Base-by-base conservation (phyloP, 2,797 vertebrate genomes). In the Nannoperca australis region DNA sequence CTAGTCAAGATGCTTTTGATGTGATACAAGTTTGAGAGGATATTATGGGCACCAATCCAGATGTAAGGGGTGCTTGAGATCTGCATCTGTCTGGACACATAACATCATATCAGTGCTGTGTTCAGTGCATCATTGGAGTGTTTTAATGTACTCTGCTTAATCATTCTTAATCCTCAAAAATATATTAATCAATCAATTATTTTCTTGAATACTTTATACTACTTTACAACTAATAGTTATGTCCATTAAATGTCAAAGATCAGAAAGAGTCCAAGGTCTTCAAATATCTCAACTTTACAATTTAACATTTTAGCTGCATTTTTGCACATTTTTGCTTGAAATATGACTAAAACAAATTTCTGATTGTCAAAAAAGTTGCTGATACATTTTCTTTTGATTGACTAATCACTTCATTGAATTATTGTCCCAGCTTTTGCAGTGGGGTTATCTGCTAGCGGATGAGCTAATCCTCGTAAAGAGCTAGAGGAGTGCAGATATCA, bases 21-120 rank as follows among this genome's bases (percentile, higher is more conserved):
- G 82, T 81, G 72, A 88, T 72, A 58, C 70, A 73, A 75, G 59
- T 89, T 73, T 80, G n/a, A 82, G 45, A 75, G 65, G 69, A 82
- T 85, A 83, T 80, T 62, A 73, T 69, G 15, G 51, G 55, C 81
- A 58, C 70, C 20, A 2, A 53, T 83, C 62, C 81, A 88, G 70
- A 82, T 58, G 54, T 27, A 49, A 47, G 53, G 36, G 40, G 3
- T 1, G 6, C 45, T 45, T 65, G 44, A 78, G 65, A 67, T 75
- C 22, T 70, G 53, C 72, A 63, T 24, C 32, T 0, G 30, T 81
- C 55, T 64, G 62, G 24, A 14, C 27, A 44, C n/a, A 38, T 38
- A 38, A 81, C 45, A 58, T 70, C 30, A 22, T 62, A 67, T 70
- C 38, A 44, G 44, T 18, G 67, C 14, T 44, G 15, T 51, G 44